Evolutionary conservation across 2,113 vertebrate species (phyloP), one percentile per base, ranked within the genome.

Genomic region (Psilopogon haemacephalus): DNA sequence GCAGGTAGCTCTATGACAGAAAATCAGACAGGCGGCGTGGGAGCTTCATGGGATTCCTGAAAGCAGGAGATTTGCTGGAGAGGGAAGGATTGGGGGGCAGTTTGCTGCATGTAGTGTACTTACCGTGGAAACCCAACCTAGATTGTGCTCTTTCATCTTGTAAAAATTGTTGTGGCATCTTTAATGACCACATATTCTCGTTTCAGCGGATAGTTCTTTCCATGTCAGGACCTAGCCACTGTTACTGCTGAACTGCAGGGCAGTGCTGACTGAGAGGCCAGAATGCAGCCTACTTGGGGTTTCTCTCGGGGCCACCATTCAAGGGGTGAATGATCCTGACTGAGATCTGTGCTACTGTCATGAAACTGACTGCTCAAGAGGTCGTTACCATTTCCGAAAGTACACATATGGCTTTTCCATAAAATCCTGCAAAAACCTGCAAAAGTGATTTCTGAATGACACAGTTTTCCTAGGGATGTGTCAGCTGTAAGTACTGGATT

Each of bases 21-120:
- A 46, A 20, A 1, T 9, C 56, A 7, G 26, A 5, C 24, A 2
- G 0, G 21, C 23, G 10, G 50, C 7, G 12, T 7, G 7, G 54
- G 37, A 28, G 63, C 77, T 72, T 19, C 69, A 42, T 8, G 6
- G 30, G 12, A 15, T 52, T 17, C 33, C 38, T 1, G 21, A 12
- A n/a, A 32, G 73, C 79, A 3, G 19, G 1, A 20, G 8, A 0
- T 23, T 26, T 64, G 58, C 32, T 63, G 63, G 32, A 27, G 42
- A 2, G 12, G 26, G 21, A 35, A 30, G 38, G 24, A 27, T 33
- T 6, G 9, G 30, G 56, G 64, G 6, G 3, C 4, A 2, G 32
- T 14, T 69, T 72, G 54, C 35, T 76, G 48, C 16, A 4, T 40
- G 35, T n/a, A 1, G 6, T 28, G 7, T 2, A 12, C 32, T 63